Percentiles rank a stretch among this genome's conserved stretches.
Conservation (phyloP, 2,888 invertebrate species). For the Leptodirus hochenwartii region DNA sequence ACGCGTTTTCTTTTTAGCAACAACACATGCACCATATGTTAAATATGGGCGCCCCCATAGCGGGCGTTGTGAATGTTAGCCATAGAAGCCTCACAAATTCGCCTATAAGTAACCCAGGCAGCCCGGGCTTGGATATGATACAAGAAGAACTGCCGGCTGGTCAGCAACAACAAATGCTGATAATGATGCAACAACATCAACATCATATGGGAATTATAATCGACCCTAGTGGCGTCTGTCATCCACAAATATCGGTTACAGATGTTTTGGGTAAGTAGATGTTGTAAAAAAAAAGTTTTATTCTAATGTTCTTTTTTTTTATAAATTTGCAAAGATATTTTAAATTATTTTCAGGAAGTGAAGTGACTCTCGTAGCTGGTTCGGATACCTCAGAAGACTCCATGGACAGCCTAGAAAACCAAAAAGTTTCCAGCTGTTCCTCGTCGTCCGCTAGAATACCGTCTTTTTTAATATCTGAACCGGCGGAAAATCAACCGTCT, state of each 20-base stretch:
- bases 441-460: conserved; percentile 19
- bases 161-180: conserved; percentile 21
- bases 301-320: too few relatives aligned
- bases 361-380: conserved; percentile 57
- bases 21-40: conserved; percentile 25
- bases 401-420: conserved; percentile 47
- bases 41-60: conserved; percentile 27
- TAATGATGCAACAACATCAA: conserved; percentile 22
- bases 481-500: conserved; percentile 56
- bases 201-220: conserved; percentile 14
- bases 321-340: too few relatives aligned
- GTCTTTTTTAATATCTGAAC: conserved; percentile 54
- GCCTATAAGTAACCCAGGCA: conserved; percentile 42
- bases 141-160: conserved; percentile 47
- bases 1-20: too few relatives aligned
- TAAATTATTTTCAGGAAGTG: conserved; percentile 46
- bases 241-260: conserved; percentile 83
- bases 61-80: too few relatives aligned
- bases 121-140: conserved; percentile 59
- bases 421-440: conserved; percentile 20
- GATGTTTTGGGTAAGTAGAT: conserved; percentile 54
- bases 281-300: conserved; percentile 3
- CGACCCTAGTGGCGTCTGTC: conserved; percentile 16
- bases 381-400: conserved; percentile 56
- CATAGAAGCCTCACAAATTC: conserved; percentile 41